Percentiles rank a stretch among this genome's conserved stretches.
phyloP scores from a whole-genome alignment of 64 coral and sea anemone genomes.

The Montipora sp. region DNA sequence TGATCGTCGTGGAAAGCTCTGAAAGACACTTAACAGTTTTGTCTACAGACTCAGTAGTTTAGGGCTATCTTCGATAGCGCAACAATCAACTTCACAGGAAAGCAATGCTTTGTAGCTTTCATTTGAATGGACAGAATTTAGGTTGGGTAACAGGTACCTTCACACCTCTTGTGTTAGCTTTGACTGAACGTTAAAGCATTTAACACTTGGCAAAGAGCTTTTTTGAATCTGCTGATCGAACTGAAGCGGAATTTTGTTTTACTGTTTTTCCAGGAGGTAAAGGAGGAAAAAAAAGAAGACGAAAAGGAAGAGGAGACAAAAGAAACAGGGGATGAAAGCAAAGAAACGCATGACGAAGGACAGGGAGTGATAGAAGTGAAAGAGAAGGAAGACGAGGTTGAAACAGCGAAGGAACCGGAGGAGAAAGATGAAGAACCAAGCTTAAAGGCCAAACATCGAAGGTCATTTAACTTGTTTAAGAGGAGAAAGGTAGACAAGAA shows the following conservation, averaged over 20 bases:
- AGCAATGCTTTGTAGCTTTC: background rate
- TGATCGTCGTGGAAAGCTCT: too few species aligned
- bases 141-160: too few species aligned
- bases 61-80: too few species aligned
- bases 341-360: constrained; percentile 7
- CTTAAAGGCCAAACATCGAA: constrained; percentile 74
- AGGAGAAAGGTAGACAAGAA: constrained; percentile 54
- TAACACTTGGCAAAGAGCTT: too few species aligned
- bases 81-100: background rate
- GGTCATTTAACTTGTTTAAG: constrained; percentile 71
- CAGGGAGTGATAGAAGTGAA: background rate
- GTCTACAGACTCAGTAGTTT: too few species aligned
- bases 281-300: background rate
- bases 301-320: constrained; percentile 1
- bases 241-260: background rate
- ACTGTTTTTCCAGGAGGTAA: background rate
- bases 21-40: too few species aligned
- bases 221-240: background rate
- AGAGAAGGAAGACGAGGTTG: constrained; percentile 6
- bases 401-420: background rate
- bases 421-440: constrained; percentile 27
- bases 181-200: background rate
- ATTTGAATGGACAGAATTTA: background rate
- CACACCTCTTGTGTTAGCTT: too few species aligned
- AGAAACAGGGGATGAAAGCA: background rate